Conservation (phyloP, 1,140 invertebrate genomes). For the Drosophila sechellia region DNA sequence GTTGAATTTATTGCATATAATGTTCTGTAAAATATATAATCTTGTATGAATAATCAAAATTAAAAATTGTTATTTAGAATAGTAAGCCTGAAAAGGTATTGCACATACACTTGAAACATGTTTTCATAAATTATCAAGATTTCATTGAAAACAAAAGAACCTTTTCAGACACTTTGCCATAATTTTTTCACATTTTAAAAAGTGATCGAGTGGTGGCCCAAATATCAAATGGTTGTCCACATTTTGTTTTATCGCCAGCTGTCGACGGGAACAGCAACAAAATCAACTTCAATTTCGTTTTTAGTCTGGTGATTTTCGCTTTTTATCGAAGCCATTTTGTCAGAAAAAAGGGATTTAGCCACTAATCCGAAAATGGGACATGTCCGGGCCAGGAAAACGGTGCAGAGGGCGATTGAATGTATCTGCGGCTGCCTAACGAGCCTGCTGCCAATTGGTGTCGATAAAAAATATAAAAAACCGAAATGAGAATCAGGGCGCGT, state of each 20-base stretch:
- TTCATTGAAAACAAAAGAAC: too few relatives aligned
- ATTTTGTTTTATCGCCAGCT: slow-evolving; percentile 55
- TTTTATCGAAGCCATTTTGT: slow-evolving; percentile 80
- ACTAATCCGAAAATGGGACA: slow-evolving; percentile 74
- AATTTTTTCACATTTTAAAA: background rate
- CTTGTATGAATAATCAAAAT: too few relatives aligned
- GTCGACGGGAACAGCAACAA: slow-evolving; percentile 61
- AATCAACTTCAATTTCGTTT: slow-evolving; percentile 76
- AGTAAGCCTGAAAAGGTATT: too few relatives aligned
- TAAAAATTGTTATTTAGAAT: too few relatives aligned
- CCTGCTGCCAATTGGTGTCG: slow-evolving; percentile 44
- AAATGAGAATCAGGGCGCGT: slow-evolving; percentile 52
- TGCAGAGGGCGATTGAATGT: slow-evolving; percentile 14
- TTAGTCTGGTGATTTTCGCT: slow-evolving; percentile 33
- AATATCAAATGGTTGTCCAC: slow-evolving; percentile 19
- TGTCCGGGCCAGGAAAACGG: slow-evolving; percentile 22
- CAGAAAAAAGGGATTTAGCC: slow-evolving; percentile 63
- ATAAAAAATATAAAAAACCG: slow-evolving; percentile 38
- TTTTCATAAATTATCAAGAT: too few relatives aligned
- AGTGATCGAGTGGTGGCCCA: slow-evolving; percentile 29
- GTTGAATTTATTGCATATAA: too few relatives aligned
- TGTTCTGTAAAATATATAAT: too few relatives aligned
- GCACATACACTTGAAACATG: too few relatives aligned
- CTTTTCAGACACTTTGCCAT: too few relatives aligned
- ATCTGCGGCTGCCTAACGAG: slow-evolving; percentile 60